phyloP scores from a whole-genome alignment of 2,888 invertebrate species.

The Apantesis nais region DNA sequence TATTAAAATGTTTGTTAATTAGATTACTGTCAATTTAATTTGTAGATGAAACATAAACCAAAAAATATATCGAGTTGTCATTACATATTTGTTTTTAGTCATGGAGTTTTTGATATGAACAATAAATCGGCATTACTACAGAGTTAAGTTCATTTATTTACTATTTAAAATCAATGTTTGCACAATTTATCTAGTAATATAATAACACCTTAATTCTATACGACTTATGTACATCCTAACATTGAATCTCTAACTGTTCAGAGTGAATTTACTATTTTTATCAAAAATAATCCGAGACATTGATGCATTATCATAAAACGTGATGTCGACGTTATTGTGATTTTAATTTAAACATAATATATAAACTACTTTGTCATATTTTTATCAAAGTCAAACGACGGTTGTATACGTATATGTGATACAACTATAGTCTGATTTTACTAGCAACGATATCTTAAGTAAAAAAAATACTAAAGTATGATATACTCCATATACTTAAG shows the following conservation, averaged over 20 bases:
- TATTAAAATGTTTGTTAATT: no score
- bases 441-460: no score
- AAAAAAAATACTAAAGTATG: background rate
- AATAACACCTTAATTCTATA: background rate
- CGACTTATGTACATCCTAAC: background rate
- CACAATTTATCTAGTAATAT: background rate
- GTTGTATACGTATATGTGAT: background rate
- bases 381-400: background rate
- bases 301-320: background rate
- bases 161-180: background rate
- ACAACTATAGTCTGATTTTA: background rate
- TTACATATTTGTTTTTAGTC: background rate
- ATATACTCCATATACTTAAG: background rate
- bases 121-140: background rate
- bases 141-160: background rate
- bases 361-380: background rate
- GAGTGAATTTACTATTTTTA: background rate
- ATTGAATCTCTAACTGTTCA: background rate
- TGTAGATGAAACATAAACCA: background rate
- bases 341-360: background rate
- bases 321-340: background rate
- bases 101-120: background rate
- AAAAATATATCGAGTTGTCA: no score
- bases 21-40: background rate
- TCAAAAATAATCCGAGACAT: background rate